Conservation (phyloP, 2,888 invertebrate species). For the Diaprepes abbreviatus region DNA sequence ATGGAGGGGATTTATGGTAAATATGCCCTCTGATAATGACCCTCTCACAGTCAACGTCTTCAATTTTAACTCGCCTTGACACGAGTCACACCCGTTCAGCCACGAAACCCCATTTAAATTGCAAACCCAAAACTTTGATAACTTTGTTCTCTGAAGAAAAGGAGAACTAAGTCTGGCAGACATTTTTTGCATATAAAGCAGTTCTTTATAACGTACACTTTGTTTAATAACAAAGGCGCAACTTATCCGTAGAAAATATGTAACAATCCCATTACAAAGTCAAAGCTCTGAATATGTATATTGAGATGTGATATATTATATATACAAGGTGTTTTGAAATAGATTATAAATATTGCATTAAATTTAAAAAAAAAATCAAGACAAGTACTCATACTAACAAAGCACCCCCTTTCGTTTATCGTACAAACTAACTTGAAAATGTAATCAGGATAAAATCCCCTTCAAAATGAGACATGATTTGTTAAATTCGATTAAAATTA, state of each 20-base stretch:
- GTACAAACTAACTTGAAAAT: too few relatives aligned
- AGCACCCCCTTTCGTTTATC: too few relatives aligned
- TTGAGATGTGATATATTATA: not conserved
- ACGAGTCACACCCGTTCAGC: slow-evolving; percentile 13
- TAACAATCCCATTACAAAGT: slow-evolving; percentile 1
- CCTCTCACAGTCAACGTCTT: slow-evolving; percentile 11
- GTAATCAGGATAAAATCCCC: too few relatives aligned
- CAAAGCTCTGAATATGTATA: not conserved
- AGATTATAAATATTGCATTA: not conserved
- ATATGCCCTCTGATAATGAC: not conserved
- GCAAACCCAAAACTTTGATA: slow-evolving; percentile 25
- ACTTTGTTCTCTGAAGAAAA: slow-evolving; percentile 24
- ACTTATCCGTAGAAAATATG: not conserved
- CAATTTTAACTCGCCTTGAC: slow-evolving; percentile 13
- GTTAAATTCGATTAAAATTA: too few relatives aligned
- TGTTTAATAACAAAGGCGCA: slow-evolving; percentile 18
- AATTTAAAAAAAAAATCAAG: not conserved
- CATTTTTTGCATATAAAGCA: slow-evolving; percentile 16
- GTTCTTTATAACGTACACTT: slow-evolving; percentile 10
- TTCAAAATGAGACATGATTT: too few relatives aligned
- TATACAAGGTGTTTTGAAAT: not conserved
- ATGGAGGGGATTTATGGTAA: too few relatives aligned
- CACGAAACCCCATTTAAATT: slow-evolving; percentile 26
- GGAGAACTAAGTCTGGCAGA: not conserved
- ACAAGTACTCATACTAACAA: too few relatives aligned